These are phyloP conservation scores for Cladorhizidae sp. DNA, from an alignment of 37 sponge, comb jelly and placozoan genomes.

Conservation along the genomic window DNA sequence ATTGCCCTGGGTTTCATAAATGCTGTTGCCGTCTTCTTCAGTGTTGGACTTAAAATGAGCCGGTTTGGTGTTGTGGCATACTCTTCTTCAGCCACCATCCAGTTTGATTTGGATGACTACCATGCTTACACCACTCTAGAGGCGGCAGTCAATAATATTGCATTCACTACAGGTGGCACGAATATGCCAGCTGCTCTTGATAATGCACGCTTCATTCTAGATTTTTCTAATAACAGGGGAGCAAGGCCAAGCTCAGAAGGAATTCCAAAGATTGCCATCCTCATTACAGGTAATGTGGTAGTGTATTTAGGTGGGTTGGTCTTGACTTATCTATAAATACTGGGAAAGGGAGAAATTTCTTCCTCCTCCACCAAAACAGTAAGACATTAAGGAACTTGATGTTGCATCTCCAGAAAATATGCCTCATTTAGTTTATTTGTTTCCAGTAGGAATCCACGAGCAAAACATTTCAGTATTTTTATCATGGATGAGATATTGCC, in stretches of 20 bases:
- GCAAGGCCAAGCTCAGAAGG: constrained; percentile 74
- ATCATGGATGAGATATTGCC: too few relatives aligned
- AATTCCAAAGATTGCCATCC: constrained; percentile 75
- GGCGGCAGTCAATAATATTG: constrained; percentile 3
- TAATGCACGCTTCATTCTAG: constrained; percentile 19
- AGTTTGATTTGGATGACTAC: constrained; percentile 55
- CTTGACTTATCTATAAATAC: too few relatives aligned
- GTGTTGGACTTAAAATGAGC: constrained; percentile 44
- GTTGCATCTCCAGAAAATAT: too few relatives aligned
- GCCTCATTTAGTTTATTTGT: too few relatives aligned
- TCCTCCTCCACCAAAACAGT: too few relatives aligned
- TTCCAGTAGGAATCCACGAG: too few relatives aligned
- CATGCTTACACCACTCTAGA: constrained; percentile 5
- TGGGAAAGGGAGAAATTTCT: too few relatives aligned
- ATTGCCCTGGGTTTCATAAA: constrained; percentile 58
- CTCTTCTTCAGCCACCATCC: constrained; percentile 32
- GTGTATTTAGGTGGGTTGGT: too few relatives aligned
- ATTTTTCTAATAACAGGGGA: constrained; percentile 47
- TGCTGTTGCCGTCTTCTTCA: constrained; percentile 64
- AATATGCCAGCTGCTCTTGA: constrained; percentile 59
- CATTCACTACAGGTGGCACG: constrained; percentile 61
- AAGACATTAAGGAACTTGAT: too few relatives aligned
- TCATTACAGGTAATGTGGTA: constrained; percentile 72
- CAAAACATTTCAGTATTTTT: too few relatives aligned
- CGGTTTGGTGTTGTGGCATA: constrained; percentile 71